phyloP scores from a whole-genome alignment of 2,113 vertebrate species.

The Phyllostomus discolor region DNA sequence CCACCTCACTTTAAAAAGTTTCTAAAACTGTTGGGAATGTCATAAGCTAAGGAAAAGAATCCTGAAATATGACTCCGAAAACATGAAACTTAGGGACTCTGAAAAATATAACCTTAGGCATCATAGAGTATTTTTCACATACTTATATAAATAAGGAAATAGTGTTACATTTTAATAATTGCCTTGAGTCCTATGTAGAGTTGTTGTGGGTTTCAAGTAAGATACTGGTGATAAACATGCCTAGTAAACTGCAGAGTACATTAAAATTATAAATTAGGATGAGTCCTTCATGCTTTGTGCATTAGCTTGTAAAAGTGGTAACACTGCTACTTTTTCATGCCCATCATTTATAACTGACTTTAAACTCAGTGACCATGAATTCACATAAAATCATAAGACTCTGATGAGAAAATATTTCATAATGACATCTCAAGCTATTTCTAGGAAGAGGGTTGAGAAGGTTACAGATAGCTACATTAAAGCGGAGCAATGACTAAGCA shows the following conservation, averaged over 20 bases:
- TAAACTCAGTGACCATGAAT: conserved; percentile 59
- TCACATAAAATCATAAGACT: conserved; percentile 61
- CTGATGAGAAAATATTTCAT: conserved; percentile 51
- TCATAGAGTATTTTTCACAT: not conserved
- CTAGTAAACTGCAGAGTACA: conserved; percentile 34
- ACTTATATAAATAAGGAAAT: not conserved
- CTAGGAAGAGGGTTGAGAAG: conserved; percentile 38
- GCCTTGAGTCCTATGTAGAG: not conserved
- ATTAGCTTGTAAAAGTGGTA: conserved; percentile 40
- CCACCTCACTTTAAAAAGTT: not conserved
- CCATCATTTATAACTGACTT: conserved; percentile 44
- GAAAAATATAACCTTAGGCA: not conserved
- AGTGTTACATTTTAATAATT: not conserved
- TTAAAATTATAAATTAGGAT: conserved; percentile 48
- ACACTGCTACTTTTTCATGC: conserved; percentile 34
- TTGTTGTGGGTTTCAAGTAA: not conserved
- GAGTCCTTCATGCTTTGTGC: conserved; percentile 39
- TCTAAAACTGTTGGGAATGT: not conserved
- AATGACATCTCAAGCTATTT: conserved; percentile 45
- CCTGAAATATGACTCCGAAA: not conserved
- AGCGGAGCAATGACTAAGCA: conserved; percentile 5
- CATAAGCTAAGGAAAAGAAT: not conserved
- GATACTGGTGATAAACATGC: not conserved
- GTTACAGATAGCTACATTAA: conserved; percentile 46
- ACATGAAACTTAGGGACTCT: not conserved